Percentiles rank a stretch among this genome's conserved stretches.
Evolutionary conservation across 2,113 vertebrate genomes (phyloP).

Genomic region (Elaphurus davidianus): DNA sequence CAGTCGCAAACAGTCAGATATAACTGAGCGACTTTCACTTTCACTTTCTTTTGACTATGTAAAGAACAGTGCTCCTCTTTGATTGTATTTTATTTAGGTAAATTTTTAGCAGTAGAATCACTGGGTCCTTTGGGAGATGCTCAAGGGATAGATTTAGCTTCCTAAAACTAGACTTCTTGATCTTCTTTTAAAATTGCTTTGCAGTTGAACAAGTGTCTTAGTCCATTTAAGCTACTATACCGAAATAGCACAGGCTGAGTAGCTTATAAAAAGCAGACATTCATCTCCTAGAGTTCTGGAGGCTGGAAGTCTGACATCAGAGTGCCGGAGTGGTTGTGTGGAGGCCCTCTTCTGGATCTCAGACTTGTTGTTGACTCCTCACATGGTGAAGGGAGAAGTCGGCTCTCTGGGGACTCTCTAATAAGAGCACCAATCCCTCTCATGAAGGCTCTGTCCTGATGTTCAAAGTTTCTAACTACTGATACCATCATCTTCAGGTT

Average conservation of each 20-base stretch:
- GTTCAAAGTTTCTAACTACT: background rate
- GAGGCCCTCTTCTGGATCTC: background rate
- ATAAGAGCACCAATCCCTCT: background rate
- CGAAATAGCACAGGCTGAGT: background rate
- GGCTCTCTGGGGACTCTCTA: background rate
- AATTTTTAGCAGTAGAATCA: background rate
- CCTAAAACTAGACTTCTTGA: background rate
- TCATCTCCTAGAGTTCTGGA: background rate
- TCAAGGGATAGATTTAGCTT: background rate
- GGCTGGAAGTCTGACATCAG: background rate
- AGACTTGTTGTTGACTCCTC: background rate
- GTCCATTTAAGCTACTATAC: background rate
- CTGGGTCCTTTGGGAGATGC: background rate
- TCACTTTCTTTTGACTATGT: background rate
- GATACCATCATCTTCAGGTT: background rate
- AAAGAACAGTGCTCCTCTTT: background rate
- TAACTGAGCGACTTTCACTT: background rate
- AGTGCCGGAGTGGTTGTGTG: too few species aligned
- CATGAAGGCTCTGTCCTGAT: background rate
- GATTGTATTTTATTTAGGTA: background rate
- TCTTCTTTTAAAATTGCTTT: conserved; percentile 35
- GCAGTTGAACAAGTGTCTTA: background rate
- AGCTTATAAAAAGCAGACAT: background rate
- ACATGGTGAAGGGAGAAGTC: background rate
- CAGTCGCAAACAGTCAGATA: background rate